A percentile compares a stretch with the other conserved stretches of the same genome.
phyloP scores from a whole-genome alignment of 2,888 invertebrate species.

The Coelopa pilipes region DNA sequence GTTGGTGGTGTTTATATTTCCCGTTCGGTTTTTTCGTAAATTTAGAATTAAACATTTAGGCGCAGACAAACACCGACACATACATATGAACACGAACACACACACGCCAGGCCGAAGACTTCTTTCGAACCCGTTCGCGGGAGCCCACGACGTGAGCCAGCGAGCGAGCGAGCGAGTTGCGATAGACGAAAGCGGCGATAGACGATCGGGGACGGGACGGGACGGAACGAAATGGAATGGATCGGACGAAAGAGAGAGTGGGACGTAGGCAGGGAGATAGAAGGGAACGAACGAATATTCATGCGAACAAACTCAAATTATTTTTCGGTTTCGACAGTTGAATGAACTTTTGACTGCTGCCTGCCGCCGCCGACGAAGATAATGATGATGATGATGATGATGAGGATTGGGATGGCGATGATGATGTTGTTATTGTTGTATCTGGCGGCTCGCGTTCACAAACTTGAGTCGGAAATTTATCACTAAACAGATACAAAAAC shows the following conservation, averaged over 20 bases:
- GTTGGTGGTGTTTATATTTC: too few species aligned
- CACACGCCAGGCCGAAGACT: background rate
- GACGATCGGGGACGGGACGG: too few species aligned
- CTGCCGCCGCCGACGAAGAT: background rate
- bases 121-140: background rate
- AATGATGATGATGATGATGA: background rate
- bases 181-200: too few species aligned
- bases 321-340: slow-evolving; percentile 56
- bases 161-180: too few species aligned
- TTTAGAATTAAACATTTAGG: slow-evolving; percentile 5
- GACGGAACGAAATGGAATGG: too few species aligned
- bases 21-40: background rate
- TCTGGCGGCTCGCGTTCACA: slow-evolving; percentile 6
- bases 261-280: background rate
- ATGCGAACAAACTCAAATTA: slow-evolving; percentile 22
- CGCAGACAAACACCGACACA: background rate
- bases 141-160: too few species aligned
- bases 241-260: too few species aligned
- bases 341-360: slow-evolving; percentile 55
- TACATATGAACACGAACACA: background rate
- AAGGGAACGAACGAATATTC: slow-evolving; percentile 20
- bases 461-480: too few species aligned
- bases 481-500: slow-evolving; percentile 16
- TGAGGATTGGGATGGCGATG: background rate
- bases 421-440: slow-evolving; percentile 1